Percentiles rank a stretch among this genome's conserved stretches.
These are phyloP conservation scores for Phocides pigmalion DNA, from an alignment of 1,140 invertebrate species.

Conservation along the genomic window DNA sequence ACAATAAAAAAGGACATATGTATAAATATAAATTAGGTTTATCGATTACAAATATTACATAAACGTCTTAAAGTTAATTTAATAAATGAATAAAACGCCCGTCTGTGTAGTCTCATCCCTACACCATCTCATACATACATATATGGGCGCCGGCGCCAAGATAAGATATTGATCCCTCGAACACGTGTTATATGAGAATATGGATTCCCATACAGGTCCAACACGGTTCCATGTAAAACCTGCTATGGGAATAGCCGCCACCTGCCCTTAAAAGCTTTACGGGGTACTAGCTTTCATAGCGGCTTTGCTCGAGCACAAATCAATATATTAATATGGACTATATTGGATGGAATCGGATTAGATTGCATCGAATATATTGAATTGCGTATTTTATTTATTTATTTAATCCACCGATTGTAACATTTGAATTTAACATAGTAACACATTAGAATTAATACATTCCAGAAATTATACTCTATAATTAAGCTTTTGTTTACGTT, in stretches of 20 bases:
- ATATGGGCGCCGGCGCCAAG: slow-evolving; percentile 70
- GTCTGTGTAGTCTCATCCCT: slow-evolving; percentile 47
- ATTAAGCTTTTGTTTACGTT: no score
- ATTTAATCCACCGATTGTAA: no score
- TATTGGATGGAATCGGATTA: no score
- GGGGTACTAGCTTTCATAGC: no score
- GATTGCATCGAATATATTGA: no score
- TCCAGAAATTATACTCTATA: no score
- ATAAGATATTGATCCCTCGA: slow-evolving; percentile 62
- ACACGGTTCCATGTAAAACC: slow-evolving; percentile 54
- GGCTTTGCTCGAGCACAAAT: slow-evolving; percentile 3
- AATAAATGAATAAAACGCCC: slow-evolving; percentile 37
- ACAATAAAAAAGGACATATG: no score
- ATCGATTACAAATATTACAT: not conserved
- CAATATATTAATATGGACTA: no score
- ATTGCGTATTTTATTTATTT: no score
- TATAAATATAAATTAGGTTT: no score
- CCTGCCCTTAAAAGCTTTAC: slow-evolving; percentile 73
- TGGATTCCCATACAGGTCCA: slow-evolving; percentile 46
- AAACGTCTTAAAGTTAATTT: not conserved
- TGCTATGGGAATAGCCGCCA: slow-evolving; percentile 41
- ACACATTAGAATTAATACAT: no score
- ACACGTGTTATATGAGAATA: slow-evolving; percentile 62
- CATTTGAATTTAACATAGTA: no score
- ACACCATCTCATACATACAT: slow-evolving; percentile 40